Evolutionary conservation across 2,888 invertebrate genomes (phyloP).

Genomic region (Graphium colonna): DNA sequence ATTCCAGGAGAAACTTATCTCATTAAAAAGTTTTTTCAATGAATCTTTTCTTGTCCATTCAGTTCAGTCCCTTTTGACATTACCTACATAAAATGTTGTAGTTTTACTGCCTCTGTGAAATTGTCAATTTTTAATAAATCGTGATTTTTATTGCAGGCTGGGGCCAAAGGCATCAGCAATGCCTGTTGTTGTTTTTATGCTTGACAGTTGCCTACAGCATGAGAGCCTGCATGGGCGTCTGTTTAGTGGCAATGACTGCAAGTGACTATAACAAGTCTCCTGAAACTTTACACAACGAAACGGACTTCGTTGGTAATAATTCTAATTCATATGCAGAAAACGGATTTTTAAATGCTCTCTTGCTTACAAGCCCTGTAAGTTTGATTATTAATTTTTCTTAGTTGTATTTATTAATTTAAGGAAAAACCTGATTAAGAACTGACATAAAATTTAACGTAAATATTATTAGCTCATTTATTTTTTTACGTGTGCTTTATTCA

Average conservation of each 20-base stretch:
- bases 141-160: constrained; percentile 40
- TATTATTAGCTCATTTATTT: no score
- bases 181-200: constrained; percentile 77
- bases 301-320: not conserved
- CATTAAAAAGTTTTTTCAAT: no score
- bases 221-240: constrained; percentile 83
- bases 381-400: not conserved
- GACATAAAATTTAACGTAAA: no score
- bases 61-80: no score
- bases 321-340: not conserved
- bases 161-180: constrained; percentile 79
- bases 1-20: no score
- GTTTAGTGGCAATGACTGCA: constrained; percentile 82
- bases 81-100: no score
- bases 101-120: no score
- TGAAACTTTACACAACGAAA: not conserved
- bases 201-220: constrained; percentile 81
- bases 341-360: constrained; percentile 41
- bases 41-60: no score
- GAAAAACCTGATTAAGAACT: no score
- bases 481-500: no score
- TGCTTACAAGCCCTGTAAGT: constrained; percentile 43
- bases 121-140: no score
- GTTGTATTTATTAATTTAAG: no score
- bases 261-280: constrained; percentile 17